phyloP scores from a whole-genome alignment of 2,113 vertebrate species.

The Bombycilla garrulus region DNA sequence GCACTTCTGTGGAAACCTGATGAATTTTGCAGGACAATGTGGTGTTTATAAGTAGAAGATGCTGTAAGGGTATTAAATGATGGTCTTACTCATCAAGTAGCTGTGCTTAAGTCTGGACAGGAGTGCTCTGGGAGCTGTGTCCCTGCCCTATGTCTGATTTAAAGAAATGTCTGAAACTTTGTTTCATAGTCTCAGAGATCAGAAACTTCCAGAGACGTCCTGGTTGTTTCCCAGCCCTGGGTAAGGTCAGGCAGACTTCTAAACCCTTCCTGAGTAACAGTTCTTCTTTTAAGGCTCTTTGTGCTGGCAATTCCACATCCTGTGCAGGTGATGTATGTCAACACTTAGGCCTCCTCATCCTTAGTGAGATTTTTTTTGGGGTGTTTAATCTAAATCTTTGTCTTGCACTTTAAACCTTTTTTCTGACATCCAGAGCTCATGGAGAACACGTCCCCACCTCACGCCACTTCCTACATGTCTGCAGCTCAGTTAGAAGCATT shows the following conservation, averaged over 20 bases:
- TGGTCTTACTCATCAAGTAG: background rate
- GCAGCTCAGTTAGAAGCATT: background rate
- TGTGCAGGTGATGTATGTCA: background rate
- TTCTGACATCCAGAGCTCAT: background rate
- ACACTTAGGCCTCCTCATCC: background rate
- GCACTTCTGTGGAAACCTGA: background rate
- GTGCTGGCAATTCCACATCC: background rate
- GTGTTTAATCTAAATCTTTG: background rate
- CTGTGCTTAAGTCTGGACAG: background rate
- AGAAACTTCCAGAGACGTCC: background rate
- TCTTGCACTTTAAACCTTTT: background rate
- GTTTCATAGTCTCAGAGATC: background rate
- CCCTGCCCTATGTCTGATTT: background rate
- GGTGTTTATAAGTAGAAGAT: background rate
- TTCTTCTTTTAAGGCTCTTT: background rate
- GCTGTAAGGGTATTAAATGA: background rate
- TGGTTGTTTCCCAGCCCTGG: accelerated
- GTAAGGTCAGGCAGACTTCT: background rate
- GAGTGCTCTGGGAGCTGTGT: background rate
- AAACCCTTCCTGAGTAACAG: background rate
- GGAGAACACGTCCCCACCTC: background rate
- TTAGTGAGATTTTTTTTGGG: background rate
- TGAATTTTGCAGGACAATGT: background rate
- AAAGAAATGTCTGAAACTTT: background rate
- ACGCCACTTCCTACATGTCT: background rate